Conservation (phyloP, 2,113 vertebrate genomes). For the Saguinus midas region DNA sequence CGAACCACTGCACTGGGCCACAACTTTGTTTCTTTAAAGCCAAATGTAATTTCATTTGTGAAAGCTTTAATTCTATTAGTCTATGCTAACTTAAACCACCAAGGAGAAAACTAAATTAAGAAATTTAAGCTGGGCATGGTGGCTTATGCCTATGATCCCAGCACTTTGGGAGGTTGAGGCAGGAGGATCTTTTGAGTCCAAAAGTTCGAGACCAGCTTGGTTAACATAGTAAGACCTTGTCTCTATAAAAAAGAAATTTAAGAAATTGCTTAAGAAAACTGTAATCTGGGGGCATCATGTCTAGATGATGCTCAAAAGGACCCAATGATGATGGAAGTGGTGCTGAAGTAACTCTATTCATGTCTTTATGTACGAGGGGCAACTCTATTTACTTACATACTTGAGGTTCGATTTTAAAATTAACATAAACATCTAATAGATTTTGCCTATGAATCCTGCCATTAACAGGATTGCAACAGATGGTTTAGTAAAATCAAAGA, state of each 20-base stretch:
- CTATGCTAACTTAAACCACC: background rate
- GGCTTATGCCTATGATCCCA: background rate
- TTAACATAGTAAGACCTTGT: background rate
- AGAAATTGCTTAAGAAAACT: background rate
- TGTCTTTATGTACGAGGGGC: too few species aligned
- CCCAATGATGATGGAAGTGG: background rate
- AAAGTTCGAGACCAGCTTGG: too few species aligned
- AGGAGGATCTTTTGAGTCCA: too few species aligned
- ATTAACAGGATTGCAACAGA: background rate
- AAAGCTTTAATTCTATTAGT: background rate
- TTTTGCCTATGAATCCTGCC: background rate
- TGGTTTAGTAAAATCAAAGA: background rate
- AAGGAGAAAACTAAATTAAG: background rate
- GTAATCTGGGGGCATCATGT: background rate
- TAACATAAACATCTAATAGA: background rate
- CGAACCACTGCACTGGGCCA: background rate
- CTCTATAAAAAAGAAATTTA: background rate
- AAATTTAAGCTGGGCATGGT: background rate
- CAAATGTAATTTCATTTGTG: background rate
- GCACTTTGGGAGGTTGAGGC: background rate
- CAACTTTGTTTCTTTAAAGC: background rate
- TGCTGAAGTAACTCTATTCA: background rate
- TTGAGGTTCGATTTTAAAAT: constrained; percentile 21
- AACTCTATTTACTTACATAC: background rate
- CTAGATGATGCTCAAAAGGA: background rate